Evolutionary conservation across 2,797 vertebrate genomes (phyloP), one percentile per base, ranked within the genome.

Genomic region (Sternotherus odoratus): DNA sequence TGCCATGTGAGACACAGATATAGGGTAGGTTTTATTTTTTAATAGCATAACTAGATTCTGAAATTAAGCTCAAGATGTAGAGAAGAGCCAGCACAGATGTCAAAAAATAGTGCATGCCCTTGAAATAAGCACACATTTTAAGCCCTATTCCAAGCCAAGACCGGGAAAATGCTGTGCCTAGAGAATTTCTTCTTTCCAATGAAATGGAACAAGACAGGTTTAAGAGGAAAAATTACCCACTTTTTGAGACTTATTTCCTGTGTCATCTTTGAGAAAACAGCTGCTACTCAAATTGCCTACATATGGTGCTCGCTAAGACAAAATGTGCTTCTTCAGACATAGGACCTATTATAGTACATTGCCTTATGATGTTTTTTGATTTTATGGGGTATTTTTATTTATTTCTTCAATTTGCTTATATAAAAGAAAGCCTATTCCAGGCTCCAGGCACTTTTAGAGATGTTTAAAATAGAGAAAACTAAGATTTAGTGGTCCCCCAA

Each of bases 221-320:
- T 90, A 54, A 91, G 19, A 87, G 83, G n/a, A 92, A 56, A 12
- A 87, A 93, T 91, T 88, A 66, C 24, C 83, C 57, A 80, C 28
- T 90, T 86, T 63, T 54, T 82, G 51, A 91, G 85, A 86, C 36
- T 69, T 83, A 89, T 85, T 94, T 91, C 75, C 39, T 83, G 39
- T 93, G 75, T 92, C 92, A 95, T 91, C 66, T 21, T 69, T 69
- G 36, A 39, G 36, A 69, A 69, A 69, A 69, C 94, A 96, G 75
- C 49, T 94, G 90, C 79, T 96, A 80, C 60, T 91, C 54, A 92
- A 74, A 93, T 89, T 85, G 92, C 77, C 91, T 95, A 90, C 79
- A 84, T 51, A 93, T 49, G 66, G 86, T 79, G 57, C 69, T 75
- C 72, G 48, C 72, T 86, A 87, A 77, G 85, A 75, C 93, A 95